Percentiles rank a stretch among this genome's conserved stretches.
These are phyloP conservation scores for Misgurnus anguillicaudatus DNA, from an alignment of 2,113 vertebrate species.

Conservation along the genomic window DNA sequence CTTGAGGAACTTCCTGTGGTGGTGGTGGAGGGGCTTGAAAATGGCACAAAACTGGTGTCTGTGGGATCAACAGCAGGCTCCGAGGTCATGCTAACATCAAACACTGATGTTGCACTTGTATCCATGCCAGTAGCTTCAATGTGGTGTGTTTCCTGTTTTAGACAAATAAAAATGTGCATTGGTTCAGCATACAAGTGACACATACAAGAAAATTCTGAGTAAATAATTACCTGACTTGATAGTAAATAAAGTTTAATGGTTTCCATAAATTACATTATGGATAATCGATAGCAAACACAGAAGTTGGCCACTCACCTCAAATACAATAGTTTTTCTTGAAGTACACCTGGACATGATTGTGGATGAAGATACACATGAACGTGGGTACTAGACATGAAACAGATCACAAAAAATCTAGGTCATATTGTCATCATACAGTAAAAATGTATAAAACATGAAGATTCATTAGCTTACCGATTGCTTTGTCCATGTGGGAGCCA, in stretches of 20 bases:
- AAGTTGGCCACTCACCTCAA: no score
- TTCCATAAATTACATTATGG: no score
- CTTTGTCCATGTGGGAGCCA: no score
- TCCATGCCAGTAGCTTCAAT: background rate
- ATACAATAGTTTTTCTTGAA: no score
- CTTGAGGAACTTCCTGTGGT: background rate
- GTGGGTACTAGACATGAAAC: no score
- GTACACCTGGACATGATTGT: no score
- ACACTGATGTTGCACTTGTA: background rate
- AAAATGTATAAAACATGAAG: no score
- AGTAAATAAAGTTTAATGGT: background rate
- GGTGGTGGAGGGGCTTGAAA: constrained; percentile 3
- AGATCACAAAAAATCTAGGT: no score
- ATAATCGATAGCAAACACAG: no score
- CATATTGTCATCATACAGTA: no score
- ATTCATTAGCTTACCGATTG: no score
- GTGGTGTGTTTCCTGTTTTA: background rate
- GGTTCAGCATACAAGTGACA: background rate
- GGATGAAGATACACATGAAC: no score
- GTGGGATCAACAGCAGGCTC: background rate
- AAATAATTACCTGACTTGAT: background rate
- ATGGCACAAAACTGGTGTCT: background rate
- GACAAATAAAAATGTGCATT: background rate
- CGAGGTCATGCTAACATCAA: background rate
- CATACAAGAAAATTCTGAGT: background rate